A percentile compares a stretch with the other conserved stretches of the same genome.
phyloP scores from a whole-genome alignment of 2,797 vertebrate genomes.

The Pangasius larnaudii region DNA sequence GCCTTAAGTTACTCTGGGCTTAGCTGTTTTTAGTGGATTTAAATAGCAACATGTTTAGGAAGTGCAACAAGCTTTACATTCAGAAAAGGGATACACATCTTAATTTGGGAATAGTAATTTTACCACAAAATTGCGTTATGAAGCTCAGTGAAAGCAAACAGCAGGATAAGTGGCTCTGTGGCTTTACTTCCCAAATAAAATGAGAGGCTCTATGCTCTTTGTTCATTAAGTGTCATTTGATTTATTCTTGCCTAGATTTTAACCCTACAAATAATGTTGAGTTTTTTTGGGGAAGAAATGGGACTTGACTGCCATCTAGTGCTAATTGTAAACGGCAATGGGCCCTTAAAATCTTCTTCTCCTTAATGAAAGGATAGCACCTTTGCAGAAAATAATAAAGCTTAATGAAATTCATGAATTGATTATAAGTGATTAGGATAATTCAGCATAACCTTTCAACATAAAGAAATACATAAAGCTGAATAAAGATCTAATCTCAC shows the following conservation, averaged over 20 bases:
- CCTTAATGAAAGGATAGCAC: neutral
- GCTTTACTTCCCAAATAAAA: neutral
- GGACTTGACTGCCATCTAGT: constrained; percentile 42
- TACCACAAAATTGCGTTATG: neutral
- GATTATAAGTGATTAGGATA: neutral
- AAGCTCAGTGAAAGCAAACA: neutral
- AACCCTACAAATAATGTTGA: constrained; percentile 1
- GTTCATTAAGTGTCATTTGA: neutral
- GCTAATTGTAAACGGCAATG: neutral
- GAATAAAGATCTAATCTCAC: neutral
- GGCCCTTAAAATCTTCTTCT: neutral
- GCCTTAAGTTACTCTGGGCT: neutral
- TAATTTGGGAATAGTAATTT: neutral
- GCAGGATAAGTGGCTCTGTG: neutral
- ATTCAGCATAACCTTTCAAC: no score
- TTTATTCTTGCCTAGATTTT: neutral
- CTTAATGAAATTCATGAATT: neutral
- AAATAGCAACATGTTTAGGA: neutral
- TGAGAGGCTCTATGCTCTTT: neutral
- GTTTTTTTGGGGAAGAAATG: neutral
- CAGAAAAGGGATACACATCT: no score
- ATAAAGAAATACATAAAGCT: neutral
- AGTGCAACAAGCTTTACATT: neutral
- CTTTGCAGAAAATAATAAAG: no score
- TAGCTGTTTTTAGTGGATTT: neutral